Evolutionary conservation across 2,797 vertebrate genomes (phyloP).

Genomic region (Anguilla anguilla): DNA sequence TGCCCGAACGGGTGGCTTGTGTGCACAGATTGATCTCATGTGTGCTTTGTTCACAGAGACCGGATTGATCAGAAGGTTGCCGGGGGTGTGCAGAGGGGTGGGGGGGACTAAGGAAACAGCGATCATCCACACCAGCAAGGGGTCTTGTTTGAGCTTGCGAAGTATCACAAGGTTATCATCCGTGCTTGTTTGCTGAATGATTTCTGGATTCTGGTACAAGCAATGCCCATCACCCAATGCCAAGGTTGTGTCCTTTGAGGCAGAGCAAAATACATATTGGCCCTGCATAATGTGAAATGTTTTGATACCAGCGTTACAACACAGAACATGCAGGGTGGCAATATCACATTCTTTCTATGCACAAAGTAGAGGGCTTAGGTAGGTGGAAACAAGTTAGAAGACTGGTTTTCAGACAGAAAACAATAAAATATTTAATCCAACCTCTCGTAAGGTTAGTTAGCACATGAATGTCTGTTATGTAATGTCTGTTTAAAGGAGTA

Average conservation of each 20-base stretch:
- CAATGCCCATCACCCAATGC: neutral
- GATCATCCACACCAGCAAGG: neutral
- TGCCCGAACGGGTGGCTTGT: neutral
- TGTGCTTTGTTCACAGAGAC: neutral
- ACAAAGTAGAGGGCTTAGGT: neutral
- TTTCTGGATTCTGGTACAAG: neutral
- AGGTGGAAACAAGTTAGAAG: neutral
- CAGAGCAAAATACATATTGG: neutral
- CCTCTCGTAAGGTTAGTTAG: neutral
- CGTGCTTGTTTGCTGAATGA: neutral
- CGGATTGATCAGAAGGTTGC: neutral
- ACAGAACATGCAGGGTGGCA: neutral
- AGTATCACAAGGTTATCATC: constrained; percentile 7
- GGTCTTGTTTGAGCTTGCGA: constrained; percentile 11
- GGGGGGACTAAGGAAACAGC: neutral
- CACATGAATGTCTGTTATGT: neutral
- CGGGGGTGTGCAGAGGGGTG: neutral
- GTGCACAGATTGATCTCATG: constrained; percentile 1
- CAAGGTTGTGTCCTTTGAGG: neutral
- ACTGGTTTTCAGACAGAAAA: neutral
- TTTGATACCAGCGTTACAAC: neutral
- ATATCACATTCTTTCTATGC: neutral
- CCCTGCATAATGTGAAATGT: neutral
- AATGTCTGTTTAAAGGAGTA: too few relatives aligned
- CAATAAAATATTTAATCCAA: neutral